Base-by-base conservation (phyloP, 2,888 invertebrate genomes). In the Peribatodes rhomboidaria region DNA sequence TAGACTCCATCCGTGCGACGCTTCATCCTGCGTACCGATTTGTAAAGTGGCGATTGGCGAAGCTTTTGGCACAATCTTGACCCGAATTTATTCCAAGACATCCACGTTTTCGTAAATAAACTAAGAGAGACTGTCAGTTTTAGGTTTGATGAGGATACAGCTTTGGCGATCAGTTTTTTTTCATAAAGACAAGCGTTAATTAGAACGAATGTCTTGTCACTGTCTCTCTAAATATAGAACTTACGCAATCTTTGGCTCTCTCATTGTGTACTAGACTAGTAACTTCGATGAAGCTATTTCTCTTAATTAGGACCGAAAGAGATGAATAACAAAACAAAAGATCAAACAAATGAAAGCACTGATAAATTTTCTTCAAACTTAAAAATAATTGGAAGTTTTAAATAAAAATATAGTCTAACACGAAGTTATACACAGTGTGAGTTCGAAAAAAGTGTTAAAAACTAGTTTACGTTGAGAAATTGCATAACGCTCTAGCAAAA, bases 211-310 rank as follows among this genome's bases (percentile, higher is more conserved):
- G 66, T 63, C 54, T 53, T 57, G 75, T 75, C 75, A 70, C 71
- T 60, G 69, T 72, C 71, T 56, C 52, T 69, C 76, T 79, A 76
- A 71, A 74, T 71, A 75, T 77, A 76, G 72, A 64, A 59, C 56
- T 60, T 60, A 61, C 46, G 65, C 55, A 65, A 65, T 49, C 42
- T 33, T 46, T 60, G 55, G 49, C 60, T 20, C 56, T 37, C 47
- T 22, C 46, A 33, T 49, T 50, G 54, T 42, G 14, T 37, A 50
- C 37, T 39, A 44, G 18, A 50, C 20, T 46, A 57, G 60, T 52
- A 60, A 65, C 44, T 55, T 50, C 9, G 46, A 65, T 61, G 39
- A 44, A 52, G 18, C n/a, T 65, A 50, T 56, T 55, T 39, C 37
- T 60, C 39, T 49, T 59, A 59, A 59, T 56, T 59, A 68, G 33